Conservation (phyloP, 2,888 invertebrate species). For the Scaptomyza cyrtandrae region DNA sequence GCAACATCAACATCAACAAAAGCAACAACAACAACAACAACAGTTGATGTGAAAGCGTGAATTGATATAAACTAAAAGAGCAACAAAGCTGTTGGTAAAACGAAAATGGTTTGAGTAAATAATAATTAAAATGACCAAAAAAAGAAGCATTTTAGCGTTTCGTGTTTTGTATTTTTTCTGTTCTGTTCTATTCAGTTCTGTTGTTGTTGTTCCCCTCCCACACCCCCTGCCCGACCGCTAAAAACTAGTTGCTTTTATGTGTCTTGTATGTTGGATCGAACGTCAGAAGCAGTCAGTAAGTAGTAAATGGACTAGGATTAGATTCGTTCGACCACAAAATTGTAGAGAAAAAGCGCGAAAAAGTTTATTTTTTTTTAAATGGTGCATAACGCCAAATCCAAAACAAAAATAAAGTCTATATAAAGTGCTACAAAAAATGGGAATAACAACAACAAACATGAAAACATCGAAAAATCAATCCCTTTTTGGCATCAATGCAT, state of each 20-base stretch:
- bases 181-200: neutral
- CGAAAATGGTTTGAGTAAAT: conserved; percentile 1
- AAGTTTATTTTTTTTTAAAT: too few relatives aligned
- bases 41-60: neutral
- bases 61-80: neutral
- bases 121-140: neutral
- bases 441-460: too few relatives aligned
- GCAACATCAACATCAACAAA: neutral
- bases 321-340: conserved; percentile 1
- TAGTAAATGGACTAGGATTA: neutral
- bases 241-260: neutral
- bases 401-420: neutral
- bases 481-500: too few relatives aligned
- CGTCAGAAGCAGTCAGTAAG: conserved; percentile 4
- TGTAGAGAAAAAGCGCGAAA: too few relatives aligned
- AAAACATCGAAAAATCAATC: too few relatives aligned
- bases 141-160: neutral
- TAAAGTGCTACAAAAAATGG: too few relatives aligned
- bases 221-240: too few relatives aligned
- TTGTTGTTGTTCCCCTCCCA: too few relatives aligned
- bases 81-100: neutral
- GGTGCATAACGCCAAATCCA: neutral
- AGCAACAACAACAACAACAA: neutral
- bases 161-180: neutral
- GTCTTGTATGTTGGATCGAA: neutral